phyloP scores from a whole-genome alignment of 2,888 invertebrate genomes.

The Notodonta ziczac region DNA sequence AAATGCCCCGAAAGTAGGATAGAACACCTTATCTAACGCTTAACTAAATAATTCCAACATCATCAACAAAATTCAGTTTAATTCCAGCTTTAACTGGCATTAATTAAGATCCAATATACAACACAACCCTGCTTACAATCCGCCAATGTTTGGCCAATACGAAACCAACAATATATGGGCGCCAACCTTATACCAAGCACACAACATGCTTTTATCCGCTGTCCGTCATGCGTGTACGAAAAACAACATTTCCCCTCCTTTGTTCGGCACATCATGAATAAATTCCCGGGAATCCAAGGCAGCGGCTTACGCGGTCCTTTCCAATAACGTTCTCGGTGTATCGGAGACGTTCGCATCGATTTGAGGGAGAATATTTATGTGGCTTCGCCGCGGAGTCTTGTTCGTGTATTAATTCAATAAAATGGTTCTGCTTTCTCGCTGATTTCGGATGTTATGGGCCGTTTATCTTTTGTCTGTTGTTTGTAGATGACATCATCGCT shows the following conservation, averaged over 20 bases:
- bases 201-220: constrained; percentile 24
- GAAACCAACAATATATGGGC: neutral
- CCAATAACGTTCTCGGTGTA: constrained; percentile 49
- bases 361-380: constrained; percentile 30
- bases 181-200: neutral
- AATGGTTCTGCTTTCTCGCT: neutral
- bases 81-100: no score
- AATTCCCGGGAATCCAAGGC: constrained; percentile 46
- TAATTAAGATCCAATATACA: no score
- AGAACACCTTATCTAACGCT: no score
- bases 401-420: constrained; percentile 5
- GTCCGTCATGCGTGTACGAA: constrained; percentile 29
- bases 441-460: neutral
- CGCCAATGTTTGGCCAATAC: no score
- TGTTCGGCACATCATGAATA: constrained; percentile 58
- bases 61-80: no score
- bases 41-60: no score
- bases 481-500: no score
- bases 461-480: neutral
- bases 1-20: no score
- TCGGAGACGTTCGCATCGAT: constrained; percentile 29
- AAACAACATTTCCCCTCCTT: constrained; percentile 34
- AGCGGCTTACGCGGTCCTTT: constrained; percentile 49
- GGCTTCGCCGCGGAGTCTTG: constrained; percentile 10
- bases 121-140: no score